Conservation (phyloP, 2,888 invertebrate genomes). For the Escarpia spicata region DNA sequence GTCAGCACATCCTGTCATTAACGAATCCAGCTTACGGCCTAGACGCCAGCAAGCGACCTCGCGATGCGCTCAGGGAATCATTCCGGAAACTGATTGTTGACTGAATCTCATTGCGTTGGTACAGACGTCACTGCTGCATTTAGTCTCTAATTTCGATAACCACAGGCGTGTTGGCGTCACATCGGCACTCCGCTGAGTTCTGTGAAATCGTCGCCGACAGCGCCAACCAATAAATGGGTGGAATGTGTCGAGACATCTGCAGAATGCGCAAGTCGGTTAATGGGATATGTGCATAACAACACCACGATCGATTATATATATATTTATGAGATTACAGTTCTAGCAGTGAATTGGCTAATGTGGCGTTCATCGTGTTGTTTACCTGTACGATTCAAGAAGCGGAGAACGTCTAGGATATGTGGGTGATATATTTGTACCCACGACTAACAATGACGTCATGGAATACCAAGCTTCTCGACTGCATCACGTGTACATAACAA, state of each 20-base stretch:
- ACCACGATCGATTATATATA: background rate
- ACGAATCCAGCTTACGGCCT: constrained; percentile 34
- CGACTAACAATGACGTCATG: too few relatives aligned
- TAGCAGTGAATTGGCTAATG: background rate
- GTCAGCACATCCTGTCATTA: constrained; percentile 34
- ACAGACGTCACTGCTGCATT: background rate
- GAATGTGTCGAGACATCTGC: background rate
- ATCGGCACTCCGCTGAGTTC: background rate
- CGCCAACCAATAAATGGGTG: background rate
- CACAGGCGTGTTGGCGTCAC: background rate
- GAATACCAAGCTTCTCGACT: too few relatives aligned
- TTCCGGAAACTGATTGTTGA: constrained; percentile 42
- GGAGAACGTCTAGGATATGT: too few relatives aligned
- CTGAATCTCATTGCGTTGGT: constrained; percentile 21
- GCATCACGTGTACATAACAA: too few relatives aligned
- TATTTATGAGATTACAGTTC: background rate
- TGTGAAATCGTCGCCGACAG: background rate
- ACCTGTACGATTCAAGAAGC: too few relatives aligned
- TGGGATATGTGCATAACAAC: background rate
- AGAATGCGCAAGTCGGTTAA: background rate
- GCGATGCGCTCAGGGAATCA: constrained; percentile 30
- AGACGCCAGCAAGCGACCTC: constrained; percentile 30
- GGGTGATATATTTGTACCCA: too few relatives aligned
- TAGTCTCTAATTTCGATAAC: background rate
- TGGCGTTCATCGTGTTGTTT: too few relatives aligned